These are phyloP conservation scores for Drosophila putrida DNA, from an alignment of 2,888 invertebrate genomes.

Conservation along the genomic window DNA sequence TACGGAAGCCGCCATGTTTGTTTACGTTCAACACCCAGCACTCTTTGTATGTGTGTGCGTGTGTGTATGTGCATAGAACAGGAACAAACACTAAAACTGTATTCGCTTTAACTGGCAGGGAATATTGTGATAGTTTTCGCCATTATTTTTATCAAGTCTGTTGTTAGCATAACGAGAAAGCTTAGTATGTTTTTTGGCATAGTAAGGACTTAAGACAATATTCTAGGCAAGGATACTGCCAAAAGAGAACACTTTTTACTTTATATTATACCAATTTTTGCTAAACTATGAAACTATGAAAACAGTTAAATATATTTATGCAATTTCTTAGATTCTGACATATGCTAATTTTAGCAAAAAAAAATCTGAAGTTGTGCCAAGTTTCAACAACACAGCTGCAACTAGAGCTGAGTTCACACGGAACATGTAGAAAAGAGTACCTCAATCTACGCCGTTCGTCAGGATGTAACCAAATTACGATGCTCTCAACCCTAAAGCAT, in stretches of 20 bases:
- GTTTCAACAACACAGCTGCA: not conserved
- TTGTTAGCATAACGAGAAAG: slow-evolving; percentile 10
- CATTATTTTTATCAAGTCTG: slow-evolving; percentile 26
- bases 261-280: not conserved
- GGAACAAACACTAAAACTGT: slow-evolving; percentile 18
- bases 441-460: not conserved
- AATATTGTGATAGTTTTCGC: slow-evolving; percentile 35
- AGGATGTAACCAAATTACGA: not conserved
- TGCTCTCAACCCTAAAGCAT: not conserved
- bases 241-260: not conserved
- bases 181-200: not conserved
- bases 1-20: slow-evolving; percentile 56
- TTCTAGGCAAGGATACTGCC: not conserved
- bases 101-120: slow-evolving; percentile 26
- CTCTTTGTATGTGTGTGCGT: slow-evolving; percentile 9
- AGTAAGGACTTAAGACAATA: not conserved
- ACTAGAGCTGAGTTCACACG: not conserved
- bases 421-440: not conserved
- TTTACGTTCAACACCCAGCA: slow-evolving; percentile 41
- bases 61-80: slow-evolving; percentile 10
- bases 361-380: not conserved
- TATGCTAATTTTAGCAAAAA: not conserved
- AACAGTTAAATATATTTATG: not conserved
- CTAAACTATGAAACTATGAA: too few species aligned
- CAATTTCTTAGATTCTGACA: not conserved